Evolutionary conservation across 2,797 vertebrate genomes (phyloP).

Genomic region (Falco concolor): DNA sequence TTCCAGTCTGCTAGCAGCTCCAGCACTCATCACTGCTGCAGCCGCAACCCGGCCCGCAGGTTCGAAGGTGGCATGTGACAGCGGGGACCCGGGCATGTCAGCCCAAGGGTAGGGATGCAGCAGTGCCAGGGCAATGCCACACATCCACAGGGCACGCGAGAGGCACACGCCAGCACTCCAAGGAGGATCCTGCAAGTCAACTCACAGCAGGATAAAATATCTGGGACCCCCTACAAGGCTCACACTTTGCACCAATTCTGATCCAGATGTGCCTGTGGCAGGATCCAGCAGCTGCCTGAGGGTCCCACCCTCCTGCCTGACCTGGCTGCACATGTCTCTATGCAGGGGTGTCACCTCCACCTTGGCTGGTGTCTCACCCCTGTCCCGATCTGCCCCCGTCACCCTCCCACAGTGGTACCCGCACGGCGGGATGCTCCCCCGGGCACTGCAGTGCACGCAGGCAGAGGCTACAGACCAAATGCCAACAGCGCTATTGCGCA

Average conservation of each 20-base stretch:
- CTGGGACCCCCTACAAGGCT: not conserved
- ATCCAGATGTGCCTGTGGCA: not conserved
- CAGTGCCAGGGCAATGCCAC: not conserved
- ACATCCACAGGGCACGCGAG: accelerated
- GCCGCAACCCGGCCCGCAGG: not conserved
- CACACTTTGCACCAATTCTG: accelerated
- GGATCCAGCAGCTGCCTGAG: not conserved
- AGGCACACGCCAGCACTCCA: accelerated
- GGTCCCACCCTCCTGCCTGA: not conserved
- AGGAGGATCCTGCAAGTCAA: not conserved
- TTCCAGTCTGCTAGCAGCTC: constrained; percentile 72
- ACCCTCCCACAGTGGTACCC: not conserved
- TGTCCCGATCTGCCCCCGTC: not conserved
- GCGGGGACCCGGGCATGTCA: accelerated
- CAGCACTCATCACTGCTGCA: constrained; percentile 21
- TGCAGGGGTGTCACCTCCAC: not conserved
- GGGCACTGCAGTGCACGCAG: accelerated
- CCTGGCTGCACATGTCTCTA: not conserved
- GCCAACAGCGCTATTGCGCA: accelerated
- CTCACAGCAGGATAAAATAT: not conserved
- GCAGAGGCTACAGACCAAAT: not conserved
- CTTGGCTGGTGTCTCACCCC: not conserved
- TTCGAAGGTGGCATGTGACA: not conserved
- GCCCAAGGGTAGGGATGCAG: not conserved
- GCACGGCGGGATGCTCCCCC: accelerated